phyloP scores from a whole-genome alignment of 2,888 invertebrate genomes.

The Acronicta leporina region DNA sequence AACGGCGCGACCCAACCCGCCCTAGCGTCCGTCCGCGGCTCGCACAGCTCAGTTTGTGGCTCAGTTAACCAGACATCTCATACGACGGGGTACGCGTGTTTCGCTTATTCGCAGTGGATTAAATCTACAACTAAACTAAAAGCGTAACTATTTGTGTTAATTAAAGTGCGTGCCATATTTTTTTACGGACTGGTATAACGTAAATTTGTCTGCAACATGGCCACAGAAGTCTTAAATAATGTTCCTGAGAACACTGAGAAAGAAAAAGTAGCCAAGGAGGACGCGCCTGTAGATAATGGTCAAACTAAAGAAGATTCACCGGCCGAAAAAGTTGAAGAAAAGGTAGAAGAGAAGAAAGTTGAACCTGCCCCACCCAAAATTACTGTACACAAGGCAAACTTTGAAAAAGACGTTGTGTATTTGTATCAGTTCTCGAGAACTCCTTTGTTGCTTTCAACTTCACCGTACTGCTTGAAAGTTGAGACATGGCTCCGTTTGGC shows the following conservation, averaged over 20 bases:
- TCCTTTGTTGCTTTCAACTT: slow-evolving; percentile 96
- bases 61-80: slow-evolving; percentile 32
- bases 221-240: slow-evolving; percentile 93
- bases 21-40: slow-evolving; percentile 16
- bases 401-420: slow-evolving; percentile 97
- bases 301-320: slow-evolving; percentile 81
- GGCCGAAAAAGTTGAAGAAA: slow-evolving; percentile 84
- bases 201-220: slow-evolving; percentile 87
- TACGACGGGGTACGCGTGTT: slow-evolving; percentile 22
- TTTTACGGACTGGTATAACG: slow-evolving; percentile 31
- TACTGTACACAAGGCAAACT: slow-evolving; percentile 95
- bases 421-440: slow-evolving; percentile 98
- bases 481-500: slow-evolving; percentile 98
- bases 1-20: slow-evolving; percentile 32
- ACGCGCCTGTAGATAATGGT: slow-evolving; percentile 84
- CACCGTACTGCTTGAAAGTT: slow-evolving; percentile 98
- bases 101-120: slow-evolving; percentile 35
- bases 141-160: slow-evolving; percentile 34
- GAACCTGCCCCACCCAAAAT: slow-evolving; percentile 93
- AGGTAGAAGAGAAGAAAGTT: slow-evolving; percentile 87
- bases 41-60: slow-evolving; percentile 1
- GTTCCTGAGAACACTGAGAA: slow-evolving; percentile 90
- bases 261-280: slow-evolving; percentile 89
- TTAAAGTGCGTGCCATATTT: slow-evolving; percentile 46
- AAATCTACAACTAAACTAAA: slow-evolving; percentile 21